These are phyloP conservation scores for Aphidius gifuensis DNA, from an alignment of 1,140 invertebrate genomes.

Conservation along the genomic window DNA sequence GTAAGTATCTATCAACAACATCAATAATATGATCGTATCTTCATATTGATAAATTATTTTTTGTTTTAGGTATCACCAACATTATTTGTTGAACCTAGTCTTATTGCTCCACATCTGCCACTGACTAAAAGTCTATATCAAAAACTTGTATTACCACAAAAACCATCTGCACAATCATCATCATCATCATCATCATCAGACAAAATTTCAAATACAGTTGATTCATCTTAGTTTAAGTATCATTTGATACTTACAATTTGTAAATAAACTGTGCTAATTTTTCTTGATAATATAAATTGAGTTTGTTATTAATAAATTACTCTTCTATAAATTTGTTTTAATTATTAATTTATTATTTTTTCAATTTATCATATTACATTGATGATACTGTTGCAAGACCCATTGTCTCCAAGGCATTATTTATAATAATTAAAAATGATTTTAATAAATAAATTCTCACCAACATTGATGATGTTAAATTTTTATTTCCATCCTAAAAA, in stretches of 20 bases:
- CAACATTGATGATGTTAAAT: conserved; percentile 63
- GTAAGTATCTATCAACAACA: conserved; percentile 33
- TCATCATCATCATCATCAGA: background rate
- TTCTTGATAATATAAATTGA: too few species aligned
- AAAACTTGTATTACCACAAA: conserved; percentile 47
- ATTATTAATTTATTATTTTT: background rate
- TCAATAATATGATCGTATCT: background rate
- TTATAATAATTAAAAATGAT: conserved; percentile 61
- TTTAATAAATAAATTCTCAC: conserved; percentile 67
- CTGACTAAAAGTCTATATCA: conserved; percentile 48
- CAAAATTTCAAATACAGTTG: background rate
- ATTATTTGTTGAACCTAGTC: conserved; percentile 58
- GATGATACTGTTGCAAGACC: conserved; percentile 62
- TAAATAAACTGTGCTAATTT: too few species aligned
- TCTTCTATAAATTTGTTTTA: too few species aligned
- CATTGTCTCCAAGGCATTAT: conserved; percentile 61
- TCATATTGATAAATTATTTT: background rate
- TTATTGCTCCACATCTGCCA: conserved; percentile 57
- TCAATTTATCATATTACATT: conserved; percentile 55
- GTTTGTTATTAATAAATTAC: too few species aligned
- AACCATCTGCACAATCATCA: conserved; percentile 11
- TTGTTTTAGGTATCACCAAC: conserved; percentile 48
- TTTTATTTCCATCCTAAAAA: conserved; percentile 59
- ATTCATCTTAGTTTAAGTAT: too few species aligned
- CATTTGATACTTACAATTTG: too few species aligned